Evolutionary conservation across 2,113 vertebrate genomes (phyloP), one percentile per base, ranked within the genome.

Genomic region (Myotis yumanensis): DNA sequence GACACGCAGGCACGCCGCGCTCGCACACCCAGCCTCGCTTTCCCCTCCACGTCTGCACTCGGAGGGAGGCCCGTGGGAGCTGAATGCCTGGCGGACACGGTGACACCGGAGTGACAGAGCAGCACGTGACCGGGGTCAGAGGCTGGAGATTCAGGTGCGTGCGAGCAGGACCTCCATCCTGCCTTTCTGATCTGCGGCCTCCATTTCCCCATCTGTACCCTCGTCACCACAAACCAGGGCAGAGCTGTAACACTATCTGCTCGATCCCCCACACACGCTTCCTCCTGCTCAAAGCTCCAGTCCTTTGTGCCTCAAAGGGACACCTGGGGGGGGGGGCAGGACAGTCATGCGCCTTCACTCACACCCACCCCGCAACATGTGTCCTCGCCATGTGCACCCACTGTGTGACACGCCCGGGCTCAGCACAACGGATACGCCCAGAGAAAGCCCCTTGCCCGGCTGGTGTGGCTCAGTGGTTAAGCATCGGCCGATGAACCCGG

Each of bases 291-390:
- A 43, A 51, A 73, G n/a, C 22, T 57, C 48, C 54, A 10, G 25
- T 40, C 59, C 75, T 8, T 18, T 43, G 46, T 73, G 88, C 30
- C 51, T 52, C 32, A 52, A 79, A 46, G 69, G 11, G 57, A 59
- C 64, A 57, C 11, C 5, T 3, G 43, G 48, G n/a, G 20, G 54
- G 15, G 51, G 9, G 17, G 46, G 46, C 1, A 12, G 40, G 0
- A 40, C 7, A 57, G 25, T 30, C 37, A 16, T 2, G 12, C 3
- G 1, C 48, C 3, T 20, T n/a, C 22, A 25, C 66, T 18, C 32
- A 9, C n/a, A 35, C 6, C 12, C 1, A 0, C 25, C 22, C 25
- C 12, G 59, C 35, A 46, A n/a, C 25, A n/a, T n/a, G 2, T 2
- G 43, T 6, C 85, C 46, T 10, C 3, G 51, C 4, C 8, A 75